Evolutionary conservation across 2,797 vertebrate species (phyloP).

Genomic region (Heteromormyrus szaboi): DNA sequence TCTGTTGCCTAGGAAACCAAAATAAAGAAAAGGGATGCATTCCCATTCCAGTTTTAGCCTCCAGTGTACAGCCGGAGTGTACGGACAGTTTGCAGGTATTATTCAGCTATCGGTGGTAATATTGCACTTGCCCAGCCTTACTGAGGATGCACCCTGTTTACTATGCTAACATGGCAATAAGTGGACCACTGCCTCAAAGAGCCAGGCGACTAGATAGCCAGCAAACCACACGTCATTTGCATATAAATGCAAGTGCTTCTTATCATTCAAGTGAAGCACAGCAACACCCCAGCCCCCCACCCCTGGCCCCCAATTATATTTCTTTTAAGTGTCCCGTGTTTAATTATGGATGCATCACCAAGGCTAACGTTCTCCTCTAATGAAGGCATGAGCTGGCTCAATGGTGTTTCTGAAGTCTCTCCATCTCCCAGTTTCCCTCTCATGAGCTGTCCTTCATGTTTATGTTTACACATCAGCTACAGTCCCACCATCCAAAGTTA

Average conservation of each 20-base stretch:
- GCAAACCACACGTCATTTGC: constrained; percentile 59
- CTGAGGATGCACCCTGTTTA: constrained; percentile 60
- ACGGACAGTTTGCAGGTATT: constrained; percentile 30
- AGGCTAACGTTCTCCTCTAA: constrained; percentile 24
- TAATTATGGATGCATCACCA: constrained; percentile 50
- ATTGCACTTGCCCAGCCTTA: constrained; percentile 36
- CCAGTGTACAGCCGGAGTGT: neutral
- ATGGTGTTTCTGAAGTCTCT: neutral
- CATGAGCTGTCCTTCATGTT: constrained; percentile 29
- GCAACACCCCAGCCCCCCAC: constrained; percentile 26
- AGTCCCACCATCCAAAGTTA: neutral
- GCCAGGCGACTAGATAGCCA: constrained; percentile 46
- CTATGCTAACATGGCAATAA: constrained; percentile 61
- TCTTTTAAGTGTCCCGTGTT: constrained; percentile 43
- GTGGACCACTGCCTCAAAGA: constrained; percentile 47
- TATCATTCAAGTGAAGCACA: constrained; percentile 44
- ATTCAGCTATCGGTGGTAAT: constrained; percentile 38
- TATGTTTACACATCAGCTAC: neutral
- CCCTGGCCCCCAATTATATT: constrained; percentile 44
- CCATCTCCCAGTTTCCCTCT: constrained; percentile 30
- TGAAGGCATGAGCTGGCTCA: neutral
- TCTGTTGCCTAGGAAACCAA: constrained; percentile 81
- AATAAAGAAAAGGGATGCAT: constrained; percentile 34
- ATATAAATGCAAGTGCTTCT: constrained; percentile 60
- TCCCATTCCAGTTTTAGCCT: neutral